Percentiles rank a stretch among this genome's conserved stretches.
Evolutionary conservation across 2,113 vertebrate species (phyloP).

Genomic region (Zapornia atra): DNA sequence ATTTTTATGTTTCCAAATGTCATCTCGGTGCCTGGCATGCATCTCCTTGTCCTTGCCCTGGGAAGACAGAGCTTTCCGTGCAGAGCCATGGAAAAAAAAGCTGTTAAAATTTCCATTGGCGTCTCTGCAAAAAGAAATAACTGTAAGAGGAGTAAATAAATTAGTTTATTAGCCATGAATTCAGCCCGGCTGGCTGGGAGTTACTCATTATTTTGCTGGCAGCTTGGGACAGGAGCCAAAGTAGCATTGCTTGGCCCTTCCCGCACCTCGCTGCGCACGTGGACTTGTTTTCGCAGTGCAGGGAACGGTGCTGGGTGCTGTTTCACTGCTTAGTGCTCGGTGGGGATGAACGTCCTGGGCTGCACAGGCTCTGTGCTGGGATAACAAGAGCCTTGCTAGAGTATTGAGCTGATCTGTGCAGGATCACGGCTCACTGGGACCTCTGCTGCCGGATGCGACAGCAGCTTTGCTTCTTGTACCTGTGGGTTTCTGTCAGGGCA

Average conservation of each 20-base stretch:
- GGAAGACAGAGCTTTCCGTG: not conserved
- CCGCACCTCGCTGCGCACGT: not conserved
- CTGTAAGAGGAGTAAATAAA: conserved; percentile 1
- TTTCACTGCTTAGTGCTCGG: accelerated
- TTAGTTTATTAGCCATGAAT: not conserved
- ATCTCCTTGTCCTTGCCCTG: not conserved
- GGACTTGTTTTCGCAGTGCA: not conserved
- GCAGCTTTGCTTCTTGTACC: not conserved
- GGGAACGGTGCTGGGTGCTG: accelerated
- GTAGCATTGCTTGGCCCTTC: not conserved
- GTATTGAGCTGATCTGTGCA: not conserved
- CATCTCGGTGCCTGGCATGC: not conserved
- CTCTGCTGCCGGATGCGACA: not conserved
- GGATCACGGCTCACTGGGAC: accelerated
- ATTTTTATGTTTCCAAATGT: not conserved
- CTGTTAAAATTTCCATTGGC: not conserved
- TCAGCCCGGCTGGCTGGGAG: not conserved
- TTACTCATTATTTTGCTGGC: conserved; percentile 33
- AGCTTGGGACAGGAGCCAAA: not conserved
- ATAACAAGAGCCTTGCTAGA: accelerated
- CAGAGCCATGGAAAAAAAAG: not conserved
- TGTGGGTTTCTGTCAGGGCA: too few species aligned
- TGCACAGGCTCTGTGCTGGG: not conserved
- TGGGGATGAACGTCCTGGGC: not conserved
- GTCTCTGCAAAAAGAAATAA: not conserved